Conservation (phyloP, 2,113 vertebrate species). For the Chaetorhynchus papuensis region DNA sequence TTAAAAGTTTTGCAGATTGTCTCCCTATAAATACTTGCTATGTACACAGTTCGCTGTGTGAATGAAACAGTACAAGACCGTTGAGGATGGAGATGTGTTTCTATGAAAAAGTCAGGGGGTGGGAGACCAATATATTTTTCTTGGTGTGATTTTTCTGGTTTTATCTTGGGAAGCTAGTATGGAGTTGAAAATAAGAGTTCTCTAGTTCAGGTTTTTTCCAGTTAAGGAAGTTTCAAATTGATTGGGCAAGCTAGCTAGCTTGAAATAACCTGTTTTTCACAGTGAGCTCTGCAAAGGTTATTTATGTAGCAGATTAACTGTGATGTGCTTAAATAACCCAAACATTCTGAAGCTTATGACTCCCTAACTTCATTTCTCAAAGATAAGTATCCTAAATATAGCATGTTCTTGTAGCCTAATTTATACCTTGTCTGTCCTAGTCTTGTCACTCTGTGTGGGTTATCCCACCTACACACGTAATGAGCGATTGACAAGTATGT, state of each 20-base stretch:
- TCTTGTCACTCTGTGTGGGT: not conserved
- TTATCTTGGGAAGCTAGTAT: not conserved
- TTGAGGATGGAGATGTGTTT: not conserved
- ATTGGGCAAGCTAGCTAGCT: not conserved
- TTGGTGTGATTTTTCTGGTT: not conserved
- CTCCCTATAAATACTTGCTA: not conserved
- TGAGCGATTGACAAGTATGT: not conserved
- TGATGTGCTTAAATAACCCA: slow-evolving; percentile 6
- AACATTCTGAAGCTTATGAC: not conserved
- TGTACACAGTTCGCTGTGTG: not conserved
- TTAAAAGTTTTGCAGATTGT: not conserved
- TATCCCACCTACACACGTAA: not conserved
- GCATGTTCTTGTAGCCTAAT: not conserved
- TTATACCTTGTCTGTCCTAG: not conserved
- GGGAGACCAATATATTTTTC: not conserved
- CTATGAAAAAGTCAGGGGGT: not conserved
- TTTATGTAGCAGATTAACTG: not conserved
- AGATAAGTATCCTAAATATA: not conserved
- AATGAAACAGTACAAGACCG: not conserved
- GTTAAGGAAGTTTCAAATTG: not conserved
- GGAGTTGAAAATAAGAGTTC: not conserved
- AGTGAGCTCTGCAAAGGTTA: not conserved
- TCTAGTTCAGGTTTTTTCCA: not conserved
- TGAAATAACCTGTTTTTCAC: not conserved
- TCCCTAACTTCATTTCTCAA: slow-evolving; percentile 8